A percentile compares a stretch with the other conserved stretches of the same genome.
Evolutionary conservation across 1,140 invertebrate species (phyloP).

Genomic region (Epicauta chinensis): DNA sequence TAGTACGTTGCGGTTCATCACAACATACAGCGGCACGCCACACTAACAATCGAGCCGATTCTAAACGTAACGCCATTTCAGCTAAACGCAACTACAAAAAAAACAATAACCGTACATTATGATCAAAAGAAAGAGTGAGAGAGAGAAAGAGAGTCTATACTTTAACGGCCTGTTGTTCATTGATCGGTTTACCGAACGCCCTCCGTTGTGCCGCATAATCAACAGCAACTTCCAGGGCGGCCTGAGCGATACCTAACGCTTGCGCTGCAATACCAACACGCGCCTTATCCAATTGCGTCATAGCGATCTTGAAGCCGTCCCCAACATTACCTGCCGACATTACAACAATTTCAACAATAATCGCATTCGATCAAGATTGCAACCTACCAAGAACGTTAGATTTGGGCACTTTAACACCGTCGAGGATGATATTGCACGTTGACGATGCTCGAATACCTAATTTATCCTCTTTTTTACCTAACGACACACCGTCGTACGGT

Average conservation of each 20-base stretch:
- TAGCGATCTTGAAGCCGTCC: slow-evolving; percentile 85
- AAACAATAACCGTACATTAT: too few relatives aligned
- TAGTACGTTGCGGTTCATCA: slow-evolving; percentile 53
- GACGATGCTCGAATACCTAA: slow-evolving; percentile 67
- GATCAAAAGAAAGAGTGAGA: too few relatives aligned
- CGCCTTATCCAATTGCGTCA: slow-evolving; percentile 67
- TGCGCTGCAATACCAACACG: slow-evolving; percentile 79
- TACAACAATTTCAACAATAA: too few relatives aligned
- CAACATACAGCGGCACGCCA: slow-evolving; percentile 75
- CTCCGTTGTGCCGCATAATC: slow-evolving; percentile 73
- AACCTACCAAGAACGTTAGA: slow-evolving; percentile 53
- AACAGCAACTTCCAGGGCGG: slow-evolving; percentile 78
- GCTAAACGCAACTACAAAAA: slow-evolving; percentile 56
- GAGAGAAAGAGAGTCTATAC: slow-evolving; percentile 46
- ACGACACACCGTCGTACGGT: slow-evolving; percentile 44
- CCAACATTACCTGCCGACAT: slow-evolving; percentile 44
- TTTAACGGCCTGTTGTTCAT: slow-evolving; percentile 74
- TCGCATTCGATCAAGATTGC: slow-evolving; percentile 29
- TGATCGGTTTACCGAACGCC: slow-evolving; percentile 73
- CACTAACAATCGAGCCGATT: slow-evolving; percentile 72
- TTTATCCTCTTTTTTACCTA: slow-evolving; percentile 65
- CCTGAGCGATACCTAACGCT: slow-evolving; percentile 77
- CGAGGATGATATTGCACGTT: slow-evolving; percentile 66
- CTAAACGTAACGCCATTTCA: slow-evolving; percentile 76
- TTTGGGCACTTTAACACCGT: slow-evolving; percentile 62